Evolutionary conservation across 2,113 vertebrate species (phyloP).

Genomic region (Deroptyus accipitrinus): DNA sequence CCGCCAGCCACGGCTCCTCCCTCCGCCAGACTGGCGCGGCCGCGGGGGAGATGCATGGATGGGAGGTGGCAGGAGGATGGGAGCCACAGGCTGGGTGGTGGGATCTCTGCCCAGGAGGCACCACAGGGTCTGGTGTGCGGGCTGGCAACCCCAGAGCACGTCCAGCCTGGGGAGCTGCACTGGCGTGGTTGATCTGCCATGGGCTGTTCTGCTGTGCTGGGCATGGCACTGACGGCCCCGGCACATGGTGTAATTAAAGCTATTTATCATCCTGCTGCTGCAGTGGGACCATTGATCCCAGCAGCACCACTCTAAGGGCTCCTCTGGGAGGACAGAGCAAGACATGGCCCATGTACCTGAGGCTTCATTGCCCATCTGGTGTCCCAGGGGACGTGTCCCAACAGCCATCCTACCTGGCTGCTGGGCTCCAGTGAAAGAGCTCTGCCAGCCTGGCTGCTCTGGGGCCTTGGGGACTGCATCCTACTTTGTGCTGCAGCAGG

Average conservation of each 20-base stretch:
- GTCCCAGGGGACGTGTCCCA: not conserved
- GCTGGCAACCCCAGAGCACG: not conserved
- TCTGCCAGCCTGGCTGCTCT: not conserved
- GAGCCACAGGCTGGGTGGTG: not conserved
- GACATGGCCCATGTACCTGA: not conserved
- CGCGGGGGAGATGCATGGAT: not conserved
- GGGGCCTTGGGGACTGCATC: not conserved
- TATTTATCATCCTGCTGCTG: conserved; percentile 31
- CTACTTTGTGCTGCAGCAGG: not conserved
- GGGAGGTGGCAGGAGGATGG: not conserved
- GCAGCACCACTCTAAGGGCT: not conserved
- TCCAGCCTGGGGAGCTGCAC: not conserved
- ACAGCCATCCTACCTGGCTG: not conserved
- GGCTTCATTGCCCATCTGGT: not conserved
- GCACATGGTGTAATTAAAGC: not conserved
- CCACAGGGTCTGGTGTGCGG: rapidly evolving
- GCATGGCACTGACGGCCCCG: not conserved
- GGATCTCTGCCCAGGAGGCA: not conserved
- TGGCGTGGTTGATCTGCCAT: not conserved
- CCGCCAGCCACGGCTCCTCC: conserved; percentile 41
- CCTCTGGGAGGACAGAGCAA: conserved; percentile 28
- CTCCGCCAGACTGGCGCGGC: conserved; percentile 28
- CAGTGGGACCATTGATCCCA: not conserved
- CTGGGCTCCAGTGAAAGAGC: not conserved
- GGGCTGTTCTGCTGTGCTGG: not conserved